Conservation (phyloP, 1,140 invertebrate species). For the Philotrypesis tridentata region DNA sequence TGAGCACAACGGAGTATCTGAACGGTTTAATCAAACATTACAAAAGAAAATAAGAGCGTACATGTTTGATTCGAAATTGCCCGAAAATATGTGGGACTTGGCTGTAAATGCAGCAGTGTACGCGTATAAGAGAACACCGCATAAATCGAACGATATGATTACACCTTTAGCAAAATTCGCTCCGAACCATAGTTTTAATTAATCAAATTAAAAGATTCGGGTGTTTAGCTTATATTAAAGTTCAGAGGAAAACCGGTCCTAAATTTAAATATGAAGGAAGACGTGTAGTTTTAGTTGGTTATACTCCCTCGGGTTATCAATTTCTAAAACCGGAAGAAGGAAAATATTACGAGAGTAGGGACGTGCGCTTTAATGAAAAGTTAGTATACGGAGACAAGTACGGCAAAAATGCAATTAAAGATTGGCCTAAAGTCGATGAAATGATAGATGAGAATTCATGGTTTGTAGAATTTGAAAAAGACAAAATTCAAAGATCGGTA, state of each 20-base stretch:
- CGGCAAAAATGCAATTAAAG: background rate
- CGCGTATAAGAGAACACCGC: too few species aligned
- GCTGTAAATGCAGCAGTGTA: too few species aligned
- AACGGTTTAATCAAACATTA: conserved; percentile 57
- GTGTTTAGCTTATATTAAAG: background rate
- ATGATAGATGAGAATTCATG: background rate
- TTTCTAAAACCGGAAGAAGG: background rate
- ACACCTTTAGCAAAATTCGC: too few species aligned
- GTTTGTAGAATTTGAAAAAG: background rate
- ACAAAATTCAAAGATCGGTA: background rate
- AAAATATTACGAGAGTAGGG: too few species aligned
- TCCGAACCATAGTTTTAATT: too few species aligned
- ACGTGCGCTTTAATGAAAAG: too few species aligned
- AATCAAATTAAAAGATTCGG: too few species aligned
- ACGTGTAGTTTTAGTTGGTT: background rate
- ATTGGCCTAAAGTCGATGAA: background rate
- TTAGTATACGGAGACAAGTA: too few species aligned
- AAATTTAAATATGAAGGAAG: background rate
- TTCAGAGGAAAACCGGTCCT: conserved; percentile 9
- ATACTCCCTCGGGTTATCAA: background rate
- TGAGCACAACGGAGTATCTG: conserved; percentile 42
- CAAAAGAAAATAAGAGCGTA: conserved; percentile 57
- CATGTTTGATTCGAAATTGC: conserved; percentile 53
- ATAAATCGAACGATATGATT: background rate
- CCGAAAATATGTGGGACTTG: conserved; percentile 57